Conservation (phyloP, 2,113 vertebrate genomes). For the Dryoscopus gambensis region DNA sequence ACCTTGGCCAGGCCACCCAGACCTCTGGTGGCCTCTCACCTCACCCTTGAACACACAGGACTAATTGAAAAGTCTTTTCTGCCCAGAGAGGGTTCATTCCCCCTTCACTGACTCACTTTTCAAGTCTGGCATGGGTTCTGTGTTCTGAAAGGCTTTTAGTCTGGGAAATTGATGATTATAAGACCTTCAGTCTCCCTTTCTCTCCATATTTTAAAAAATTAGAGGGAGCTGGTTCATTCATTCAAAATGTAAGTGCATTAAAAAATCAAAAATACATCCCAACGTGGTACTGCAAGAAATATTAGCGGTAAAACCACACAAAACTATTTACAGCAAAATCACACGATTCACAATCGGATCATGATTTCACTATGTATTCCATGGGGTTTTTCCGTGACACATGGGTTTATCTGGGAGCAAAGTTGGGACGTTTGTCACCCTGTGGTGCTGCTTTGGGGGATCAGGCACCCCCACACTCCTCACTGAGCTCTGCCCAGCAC, state of each 20-base stretch:
- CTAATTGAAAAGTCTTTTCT: not conserved
- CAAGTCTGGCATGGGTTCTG: accelerated
- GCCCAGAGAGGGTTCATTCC: not conserved
- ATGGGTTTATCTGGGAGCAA: not conserved
- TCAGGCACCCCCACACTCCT: accelerated
- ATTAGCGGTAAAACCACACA: not conserved
- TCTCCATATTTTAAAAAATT: not conserved
- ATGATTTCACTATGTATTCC: not conserved
- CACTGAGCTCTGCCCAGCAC: not conserved
- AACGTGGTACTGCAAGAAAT: accelerated
- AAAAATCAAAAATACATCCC: not conserved
- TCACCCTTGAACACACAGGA: not conserved
- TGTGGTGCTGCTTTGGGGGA: not conserved
- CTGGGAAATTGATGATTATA: not conserved
- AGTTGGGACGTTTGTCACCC: not conserved
- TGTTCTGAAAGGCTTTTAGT: not conserved
- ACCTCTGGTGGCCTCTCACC: not conserved
- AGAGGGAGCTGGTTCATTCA: not conserved
- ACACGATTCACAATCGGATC: not conserved
- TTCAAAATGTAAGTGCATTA: not conserved
- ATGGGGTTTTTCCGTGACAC: not conserved
- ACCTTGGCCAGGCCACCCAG: slow-evolving; percentile 48
- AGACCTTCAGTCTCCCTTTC: not conserved
- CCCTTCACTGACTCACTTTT: not conserved
- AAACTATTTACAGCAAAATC: not conserved